Evolutionary conservation across 2,113 vertebrate genomes (phyloP), one percentile per base, ranked within the genome.

Genomic region (Acrocephalus kingi): DNA sequence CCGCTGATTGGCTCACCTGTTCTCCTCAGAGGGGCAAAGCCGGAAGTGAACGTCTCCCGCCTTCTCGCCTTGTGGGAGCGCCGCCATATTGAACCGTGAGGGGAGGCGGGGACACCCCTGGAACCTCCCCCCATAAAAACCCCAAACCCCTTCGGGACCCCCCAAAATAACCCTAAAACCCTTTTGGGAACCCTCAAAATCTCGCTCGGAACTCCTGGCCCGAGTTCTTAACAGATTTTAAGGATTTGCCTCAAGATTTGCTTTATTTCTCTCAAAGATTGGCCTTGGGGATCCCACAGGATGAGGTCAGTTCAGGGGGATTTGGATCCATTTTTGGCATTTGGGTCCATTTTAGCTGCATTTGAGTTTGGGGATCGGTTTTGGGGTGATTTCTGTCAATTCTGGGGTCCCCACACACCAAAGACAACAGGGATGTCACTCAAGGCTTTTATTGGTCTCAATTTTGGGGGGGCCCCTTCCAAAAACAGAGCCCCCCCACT

Each of bases 11-110:
- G 46, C 22, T 62, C 17, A 1, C 10, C 1, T 1, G 28, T 2
- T 1, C 27, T 1, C 2, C 13, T 7, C 2, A 13, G 6, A 0
- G 5, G 20, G 18, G 15, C 0, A 3, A 4, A 0, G 7, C 48
- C 61, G 76, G 76, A 77, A 62, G 74, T 41, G 35, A 3, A 0
- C 0, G 13, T 20, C 41, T 62, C 46, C 28, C 74, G 46, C 46
- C 46, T 11, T 49, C 27, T 24, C 3, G 31, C 14, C 0, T 1
- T 23, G 76, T 28, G 61, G 48, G 37, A 13, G 11, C 24, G 61
- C 6, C 76, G 76, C 76, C 61, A 45, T 79, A 0, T 79, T 79
- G 31, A 41, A 15, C 13, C 46, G 30, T 77, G 75, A 77, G 75
- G 75, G 58, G 10, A 77, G 17, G 30, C 37, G 13, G 5, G 1